A percentile compares a stretch with the other conserved stretches of the same genome.
Conservation (phyloP, 2,113 vertebrate species). For the Nothobranchius kuhntae region DNA sequence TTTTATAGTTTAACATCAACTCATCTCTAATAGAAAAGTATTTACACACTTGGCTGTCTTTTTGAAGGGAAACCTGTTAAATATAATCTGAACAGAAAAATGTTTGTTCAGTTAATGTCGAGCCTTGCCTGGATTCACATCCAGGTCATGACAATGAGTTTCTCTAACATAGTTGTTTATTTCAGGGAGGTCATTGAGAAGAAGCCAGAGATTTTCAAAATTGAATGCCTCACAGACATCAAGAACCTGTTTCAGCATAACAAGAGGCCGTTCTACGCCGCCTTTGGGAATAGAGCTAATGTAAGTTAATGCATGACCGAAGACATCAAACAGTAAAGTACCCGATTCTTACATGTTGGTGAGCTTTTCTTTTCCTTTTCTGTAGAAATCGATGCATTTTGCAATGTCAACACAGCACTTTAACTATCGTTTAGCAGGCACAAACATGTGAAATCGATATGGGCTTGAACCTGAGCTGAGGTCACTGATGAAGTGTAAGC, state of each 20-base stretch:
- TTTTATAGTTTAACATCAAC: not conserved
- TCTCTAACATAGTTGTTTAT: conserved; percentile 38
- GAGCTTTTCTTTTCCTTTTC: conserved; percentile 14
- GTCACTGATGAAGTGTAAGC: conserved; percentile 25
- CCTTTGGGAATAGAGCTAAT: conserved; percentile 96
- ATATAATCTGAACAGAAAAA: not conserved
- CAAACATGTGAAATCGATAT: conserved; percentile 46
- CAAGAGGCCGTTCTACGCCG: conserved; percentile 95
- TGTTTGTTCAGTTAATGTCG: not conserved
- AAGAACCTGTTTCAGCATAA: conserved; percentile 92
- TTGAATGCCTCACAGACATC: conserved; percentile 97
- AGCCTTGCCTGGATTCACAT: not conserved
- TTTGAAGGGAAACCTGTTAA: not conserved
- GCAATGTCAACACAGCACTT: conserved; percentile 17
- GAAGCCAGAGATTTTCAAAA: conserved; percentile 99
- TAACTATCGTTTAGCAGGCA: conserved; percentile 42
- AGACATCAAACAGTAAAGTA: conserved; percentile 42
- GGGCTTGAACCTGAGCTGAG: conserved; percentile 56
- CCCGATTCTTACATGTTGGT: conserved; percentile 10
- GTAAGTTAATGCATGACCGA: conserved; percentile 73
- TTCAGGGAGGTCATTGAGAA: conserved; percentile 98
- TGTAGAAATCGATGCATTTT: conserved; percentile 15
- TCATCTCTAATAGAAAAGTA: no score
- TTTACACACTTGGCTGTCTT: no score
- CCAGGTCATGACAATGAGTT: conserved; percentile 5